Base-by-base conservation (phyloP, 1,140 invertebrate genomes). In the Drosophila pallidifrons region DNA sequence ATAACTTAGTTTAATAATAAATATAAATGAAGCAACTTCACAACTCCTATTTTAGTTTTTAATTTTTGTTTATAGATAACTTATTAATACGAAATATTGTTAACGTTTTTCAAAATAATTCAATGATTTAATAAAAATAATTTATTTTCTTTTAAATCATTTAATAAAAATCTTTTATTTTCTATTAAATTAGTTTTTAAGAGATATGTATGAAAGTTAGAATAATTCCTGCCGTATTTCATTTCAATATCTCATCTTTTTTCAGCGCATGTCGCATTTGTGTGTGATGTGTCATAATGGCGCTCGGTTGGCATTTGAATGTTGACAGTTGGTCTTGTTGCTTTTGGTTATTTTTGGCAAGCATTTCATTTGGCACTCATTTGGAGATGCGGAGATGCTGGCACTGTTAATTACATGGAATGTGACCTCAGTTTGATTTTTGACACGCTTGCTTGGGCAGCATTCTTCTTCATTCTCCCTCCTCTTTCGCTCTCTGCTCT, bases 401-500 rank as follows among this genome's bases (percentile, higher is more conserved):
- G 43, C 82, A 73, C 79, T 71, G 81, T 75, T 86, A 87, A 86
- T 86, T 86, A 86, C 82, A 75, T 65, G 75, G 68, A 81, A 81
- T 85, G 75, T 81, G 77, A 66, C 63, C 70, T 74, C 49, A 52
- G 66, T 43, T 38, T 69, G 72, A 79, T 80, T 86, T 86, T 60
- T 73, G 82, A 82, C 83, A 81, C 79, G 68, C 72, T 73, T 32
- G 57, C 60, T 15, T 52, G 78, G 16, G 13, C 64, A 65, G 54
- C 51, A 52, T 45, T 73, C 52, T 20, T 69, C 6, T 57, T 3
- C n/a, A n/a, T n/a, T n/a, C 38, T 45, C 10, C 10, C 6, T 45
- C 6, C 13, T 20, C 6, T 13, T 10, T 43, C 8, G 8, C 20
- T 13, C 16, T 3, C 28, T 75, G 55, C 28, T 32, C 49, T 61